Percentiles rank a stretch among this genome's conserved stretches.
phyloP scores from a whole-genome alignment of 2,797 vertebrate genomes.

The Neosalanx taihuensis region DNA sequence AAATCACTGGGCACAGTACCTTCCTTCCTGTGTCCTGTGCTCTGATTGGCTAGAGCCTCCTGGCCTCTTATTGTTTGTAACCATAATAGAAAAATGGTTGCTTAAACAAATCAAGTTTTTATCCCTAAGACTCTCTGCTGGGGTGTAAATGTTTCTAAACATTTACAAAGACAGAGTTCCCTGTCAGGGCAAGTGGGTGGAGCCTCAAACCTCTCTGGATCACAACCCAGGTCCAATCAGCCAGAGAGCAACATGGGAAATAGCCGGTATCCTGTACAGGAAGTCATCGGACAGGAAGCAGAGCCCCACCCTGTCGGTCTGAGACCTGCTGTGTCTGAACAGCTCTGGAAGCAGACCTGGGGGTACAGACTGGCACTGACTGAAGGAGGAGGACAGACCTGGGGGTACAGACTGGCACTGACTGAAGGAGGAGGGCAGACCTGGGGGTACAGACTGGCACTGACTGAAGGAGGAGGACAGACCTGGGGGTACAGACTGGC shows the following conservation, averaged over 20 bases:
- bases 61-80: not conserved
- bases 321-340: not conserved
- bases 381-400: not conserved
- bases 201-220: not conserved
- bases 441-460: too few relatives aligned
- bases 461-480: too few relatives aligned
- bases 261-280: conserved; percentile 58
- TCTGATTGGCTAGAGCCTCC: not conserved
- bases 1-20: not conserved
- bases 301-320: not conserved
- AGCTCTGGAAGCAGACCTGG: not conserved
- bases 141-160: not conserved
- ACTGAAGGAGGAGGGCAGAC: not conserved
- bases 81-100: conserved; percentile 13
- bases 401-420: not conserved
- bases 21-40: not conserved
- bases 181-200: not conserved
- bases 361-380: not conserved
- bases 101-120: not conserved
- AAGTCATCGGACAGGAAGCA: conserved; percentile 1
- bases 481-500: too few relatives aligned
- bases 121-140: not conserved
- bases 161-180: not conserved
- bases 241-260: conserved; percentile 35
- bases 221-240: conserved; percentile 7